Evolutionary conservation across 2,888 invertebrate genomes (phyloP), one percentile per base, ranked within the genome.

Genomic region (Melanotus villosus): DNA sequence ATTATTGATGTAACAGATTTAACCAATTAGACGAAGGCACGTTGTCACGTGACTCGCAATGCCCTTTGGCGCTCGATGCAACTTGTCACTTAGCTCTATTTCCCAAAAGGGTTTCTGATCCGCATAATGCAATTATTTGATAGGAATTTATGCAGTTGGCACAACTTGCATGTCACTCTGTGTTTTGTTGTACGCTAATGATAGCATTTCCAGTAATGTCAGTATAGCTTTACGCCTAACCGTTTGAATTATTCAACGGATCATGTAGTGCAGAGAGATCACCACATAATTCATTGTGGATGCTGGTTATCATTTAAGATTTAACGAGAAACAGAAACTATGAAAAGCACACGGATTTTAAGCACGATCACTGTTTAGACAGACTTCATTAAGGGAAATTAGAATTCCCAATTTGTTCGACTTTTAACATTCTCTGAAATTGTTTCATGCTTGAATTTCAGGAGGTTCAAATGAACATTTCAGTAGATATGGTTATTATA

Each of bases 21-120:
- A 72, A 68, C 73, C 74, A 78, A 77, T 78, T 77, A 77, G 73
- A 73, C 60, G 64, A 65, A 69, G 75, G 73, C 74, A 74, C 72
- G 73, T 74, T 75, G 77, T 79, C 77, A 77, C 76, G 76, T 77
- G 77, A 73, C 72, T 59, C 67, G 68, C 73, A 68, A 68, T 62
- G 68, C 71, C 71, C 70, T 74, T 71, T 71, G 73, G 72, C 76
- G 65, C 75, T 70, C 65, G 71, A 72, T 78, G 76, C 77, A 78
- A 75, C 73, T 74, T 78, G 79, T 79, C 79, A 79, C 79, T 79
- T 79, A 79, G 75, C 68, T 73, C 75, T 78, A 79, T 79, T 79
- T 79, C 78, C 79, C 79, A 72, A 72, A 75, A 77, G 79, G 76
- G 75, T 79, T 76, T 73, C 72, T 36, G 71, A 21, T 66, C 57